A percentile compares a stretch with the other conserved stretches of the same genome.
Conservation (phyloP, 2,888 invertebrate species). For the Sarcophaga variegata region DNA sequence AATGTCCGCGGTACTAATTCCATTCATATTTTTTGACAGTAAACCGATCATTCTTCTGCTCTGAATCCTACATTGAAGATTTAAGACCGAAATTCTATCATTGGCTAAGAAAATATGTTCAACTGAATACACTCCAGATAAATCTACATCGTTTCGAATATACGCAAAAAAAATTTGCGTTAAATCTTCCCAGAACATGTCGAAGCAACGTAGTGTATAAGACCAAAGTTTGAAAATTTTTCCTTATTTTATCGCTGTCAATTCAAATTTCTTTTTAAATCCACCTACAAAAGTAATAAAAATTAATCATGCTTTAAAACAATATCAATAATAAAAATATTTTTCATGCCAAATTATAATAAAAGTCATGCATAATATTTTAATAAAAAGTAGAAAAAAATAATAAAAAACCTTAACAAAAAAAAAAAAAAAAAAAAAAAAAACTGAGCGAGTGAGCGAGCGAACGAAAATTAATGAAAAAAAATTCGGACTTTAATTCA, state of each 20-base stretch:
- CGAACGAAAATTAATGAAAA: slow-evolving; percentile 63
- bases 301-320: not conserved
- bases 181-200: no score
- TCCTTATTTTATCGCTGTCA: no score
- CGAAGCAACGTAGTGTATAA: not conserved
- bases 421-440: slow-evolving; percentile 49
- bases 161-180: no score
- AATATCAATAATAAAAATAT: not conserved
- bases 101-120: no score
- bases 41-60: no score
- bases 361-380: slow-evolving; percentile 41
- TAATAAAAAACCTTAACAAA: slow-evolving; percentile 26
- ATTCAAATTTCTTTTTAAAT: no score
- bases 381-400: slow-evolving; percentile 19
- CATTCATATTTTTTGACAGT: no score
- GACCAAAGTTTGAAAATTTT: not conserved
- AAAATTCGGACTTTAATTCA: slow-evolving; percentile 25
- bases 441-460: slow-evolving; percentile 72
- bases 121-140: no score
- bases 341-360: slow-evolving; percentile 19
- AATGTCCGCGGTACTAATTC: no score
- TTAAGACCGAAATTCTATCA: no score
- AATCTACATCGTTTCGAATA: no score
- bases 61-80: no score
- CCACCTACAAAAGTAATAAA: not conserved